Evolutionary conservation across 2,797 vertebrate genomes (phyloP), one percentile per base, ranked within the genome.

Genomic region (Lacerta agilis): DNA sequence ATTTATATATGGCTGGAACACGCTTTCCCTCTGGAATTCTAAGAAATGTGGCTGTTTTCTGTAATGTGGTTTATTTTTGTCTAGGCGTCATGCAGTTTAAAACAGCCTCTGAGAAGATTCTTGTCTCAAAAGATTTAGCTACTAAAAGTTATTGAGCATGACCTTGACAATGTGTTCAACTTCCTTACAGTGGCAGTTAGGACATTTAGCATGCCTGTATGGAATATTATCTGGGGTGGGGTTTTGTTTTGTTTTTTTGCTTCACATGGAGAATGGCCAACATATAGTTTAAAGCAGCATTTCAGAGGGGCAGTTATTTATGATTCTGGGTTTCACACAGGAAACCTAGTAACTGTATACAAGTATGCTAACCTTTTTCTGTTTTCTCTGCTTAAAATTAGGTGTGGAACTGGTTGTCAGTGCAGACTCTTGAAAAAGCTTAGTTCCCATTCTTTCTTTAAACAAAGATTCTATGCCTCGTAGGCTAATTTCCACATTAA

Each of bases 11-110:
- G 18, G 20, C 43, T 85, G 38, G 78, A 81, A 69, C 55, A 8
- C 84, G 43, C 5, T 80, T 45, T 85, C 38, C 71, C 17, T 82
- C 45, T 77, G 71, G 85, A 66, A 38, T 67, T 75, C 41, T 81
- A 41, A 82, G 43, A 77, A 77, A 75, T 85, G 77, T n/a, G 23
- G 29, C 43, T 86, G 18, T 79, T 89, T 83, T 45, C 45, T 85
- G 25, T 85, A 71, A 81, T 80, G 78, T 0, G n/a, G 45, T 58
- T 77, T 67, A 1, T 89, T 93, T 90, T 49, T 55, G 7, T 82
- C 20, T 8, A 0, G 71, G 0, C 38, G 75, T 72, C 45, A 49
- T 1, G 10, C 41, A 25, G 27, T 27, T 83, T n/a, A 8, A 83
- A 80, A 49, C 4, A n/a, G n/a, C 73, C 4, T 38, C 71, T 0